phyloP scores from a whole-genome alignment of 2,888 invertebrate genomes.

The Sarcophaga variegata region DNA sequence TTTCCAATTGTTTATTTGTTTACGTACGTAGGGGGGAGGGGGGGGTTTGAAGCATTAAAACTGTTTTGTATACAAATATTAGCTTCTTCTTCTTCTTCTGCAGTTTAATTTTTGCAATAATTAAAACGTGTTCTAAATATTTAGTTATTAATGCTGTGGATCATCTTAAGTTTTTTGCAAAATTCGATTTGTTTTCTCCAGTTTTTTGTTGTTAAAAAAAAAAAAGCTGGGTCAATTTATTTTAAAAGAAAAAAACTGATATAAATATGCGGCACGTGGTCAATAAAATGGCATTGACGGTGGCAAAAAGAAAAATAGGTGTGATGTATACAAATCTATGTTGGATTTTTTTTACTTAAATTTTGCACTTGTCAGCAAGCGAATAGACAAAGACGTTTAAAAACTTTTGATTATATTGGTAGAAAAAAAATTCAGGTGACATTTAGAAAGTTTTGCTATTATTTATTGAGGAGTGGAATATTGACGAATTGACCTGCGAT shows the following conservation, averaged over 20 bases:
- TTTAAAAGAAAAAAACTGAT: background rate
- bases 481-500: too few species aligned
- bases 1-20: background rate
- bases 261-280: conserved; percentile 21
- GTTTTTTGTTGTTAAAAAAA: background rate
- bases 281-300: background rate
- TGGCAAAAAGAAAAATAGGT: background rate
- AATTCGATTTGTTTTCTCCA: conserved; percentile 2
- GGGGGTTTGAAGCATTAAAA: conserved; percentile 5
- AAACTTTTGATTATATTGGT: too few species aligned
- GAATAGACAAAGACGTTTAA: background rate
- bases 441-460: too few species aligned
- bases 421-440: too few species aligned
- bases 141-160: conserved; percentile 13
- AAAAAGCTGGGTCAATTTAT: conserved; percentile 37
- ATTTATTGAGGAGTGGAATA: too few species aligned
- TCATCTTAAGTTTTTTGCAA: conserved; percentile 1
- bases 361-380: conserved; percentile 13
- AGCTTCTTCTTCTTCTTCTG: conserved; percentile 19
- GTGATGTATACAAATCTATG: background rate
- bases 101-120: conserved; percentile 19
- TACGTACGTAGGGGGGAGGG: background rate
- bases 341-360: background rate
- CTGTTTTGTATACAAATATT: conserved; percentile 28
- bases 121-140: conserved; percentile 38